Conservation (phyloP, 2,888 invertebrate species). For the Sclerodermus sp. region DNA sequence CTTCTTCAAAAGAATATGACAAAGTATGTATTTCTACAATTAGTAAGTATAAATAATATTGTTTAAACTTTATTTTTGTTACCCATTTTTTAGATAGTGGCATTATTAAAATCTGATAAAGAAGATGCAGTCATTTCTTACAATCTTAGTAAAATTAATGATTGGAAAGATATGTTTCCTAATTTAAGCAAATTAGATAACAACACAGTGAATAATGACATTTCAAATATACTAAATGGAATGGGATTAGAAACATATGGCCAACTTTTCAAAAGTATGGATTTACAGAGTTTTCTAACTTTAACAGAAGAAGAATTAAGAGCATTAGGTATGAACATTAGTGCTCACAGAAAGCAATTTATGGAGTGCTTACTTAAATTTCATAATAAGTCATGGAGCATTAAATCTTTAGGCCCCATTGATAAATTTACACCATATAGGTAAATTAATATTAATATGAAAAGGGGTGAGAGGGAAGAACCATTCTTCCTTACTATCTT, state of each 20-base stretch:
- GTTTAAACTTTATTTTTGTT: background rate
- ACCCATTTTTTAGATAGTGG: conserved; percentile 26
- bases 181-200: conserved; percentile 34
- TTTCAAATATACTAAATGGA: conserved; percentile 63
- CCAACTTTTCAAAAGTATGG: conserved; percentile 60
- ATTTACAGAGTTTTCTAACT: conserved; percentile 63
- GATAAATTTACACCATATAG: conserved; percentile 32
- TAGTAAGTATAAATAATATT: no score
- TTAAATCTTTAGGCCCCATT: conserved; percentile 44
- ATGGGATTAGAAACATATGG: conserved; percentile 64
- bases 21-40: conserved; percentile 47
- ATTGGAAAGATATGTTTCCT: conserved; percentile 63
- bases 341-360: conserved; percentile 64
- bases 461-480: no score
- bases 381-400: conserved; percentile 63
- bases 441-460: conserved; percentile 21
- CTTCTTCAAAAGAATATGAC: conserved; percentile 60
- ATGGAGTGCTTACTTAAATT: conserved; percentile 62
- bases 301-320: conserved; percentile 64
- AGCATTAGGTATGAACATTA: conserved; percentile 63
- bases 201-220: conserved; percentile 54
- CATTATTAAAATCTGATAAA: conserved; percentile 28
- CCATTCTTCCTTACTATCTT: no score
- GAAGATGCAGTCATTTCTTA: conserved; percentile 25
- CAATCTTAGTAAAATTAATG: conserved; percentile 35